Evolutionary conservation across 2,113 vertebrate species (phyloP).

Genomic region (Ariopsis seemanni): DNA sequence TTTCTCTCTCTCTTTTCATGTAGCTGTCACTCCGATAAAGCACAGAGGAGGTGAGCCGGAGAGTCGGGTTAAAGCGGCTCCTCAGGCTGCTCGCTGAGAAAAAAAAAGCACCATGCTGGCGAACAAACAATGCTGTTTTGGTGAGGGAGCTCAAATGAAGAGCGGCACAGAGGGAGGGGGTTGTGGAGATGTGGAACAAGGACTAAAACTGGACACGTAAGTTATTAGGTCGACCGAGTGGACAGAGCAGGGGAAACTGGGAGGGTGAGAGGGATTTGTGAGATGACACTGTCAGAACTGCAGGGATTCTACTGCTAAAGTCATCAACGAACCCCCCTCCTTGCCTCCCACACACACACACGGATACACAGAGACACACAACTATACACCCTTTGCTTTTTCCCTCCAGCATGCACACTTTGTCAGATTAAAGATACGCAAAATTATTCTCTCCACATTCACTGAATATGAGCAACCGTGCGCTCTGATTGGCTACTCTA

Average conservation of each 20-base stretch:
- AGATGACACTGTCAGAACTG: constrained; percentile 63
- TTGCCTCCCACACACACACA: constrained; percentile 17
- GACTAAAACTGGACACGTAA: constrained; percentile 67
- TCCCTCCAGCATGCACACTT: constrained; percentile 55
- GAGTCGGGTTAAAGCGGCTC: constrained; percentile 56
- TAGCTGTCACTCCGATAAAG: constrained; percentile 68
- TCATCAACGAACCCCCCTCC: constrained; percentile 52
- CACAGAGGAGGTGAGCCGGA: constrained; percentile 64
- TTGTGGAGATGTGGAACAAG: constrained; percentile 10
- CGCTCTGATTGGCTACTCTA: no score
- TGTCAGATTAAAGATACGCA: constrained; percentile 9
- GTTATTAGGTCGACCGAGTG: constrained; percentile 69
- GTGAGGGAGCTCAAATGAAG: constrained; percentile 68
- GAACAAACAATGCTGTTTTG: constrained; percentile 73
- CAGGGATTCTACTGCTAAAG: constrained; percentile 64
- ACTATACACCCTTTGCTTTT: constrained; percentile 35
- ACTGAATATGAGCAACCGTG: no score
- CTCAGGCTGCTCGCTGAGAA: constrained; percentile 52
- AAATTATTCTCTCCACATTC: no score
- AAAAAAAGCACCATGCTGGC: constrained; percentile 75
- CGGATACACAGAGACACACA: not conserved
- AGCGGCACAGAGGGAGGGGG: constrained; percentile 48
- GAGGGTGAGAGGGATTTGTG: constrained; percentile 48
- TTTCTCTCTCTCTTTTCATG: constrained; percentile 63
- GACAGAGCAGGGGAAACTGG: constrained; percentile 32